A percentile compares a stretch with the other conserved stretches of the same genome.
Conservation (phyloP, 1,140 invertebrate genomes). For the Lucilia cuprina region DNA sequence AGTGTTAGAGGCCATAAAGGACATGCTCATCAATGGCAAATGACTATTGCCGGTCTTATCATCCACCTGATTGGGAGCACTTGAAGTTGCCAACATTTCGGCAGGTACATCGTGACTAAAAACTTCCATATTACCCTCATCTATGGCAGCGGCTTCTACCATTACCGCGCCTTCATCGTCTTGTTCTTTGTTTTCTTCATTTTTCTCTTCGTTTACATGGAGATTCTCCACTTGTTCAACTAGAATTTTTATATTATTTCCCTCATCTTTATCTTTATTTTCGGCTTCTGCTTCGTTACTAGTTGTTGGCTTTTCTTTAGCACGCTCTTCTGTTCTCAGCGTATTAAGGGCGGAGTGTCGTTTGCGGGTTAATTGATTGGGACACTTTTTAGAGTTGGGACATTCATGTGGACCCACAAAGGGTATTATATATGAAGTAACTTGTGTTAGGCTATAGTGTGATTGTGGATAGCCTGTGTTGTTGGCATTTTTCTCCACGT, state of each 20-base stretch:
- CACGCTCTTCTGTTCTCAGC: background rate
- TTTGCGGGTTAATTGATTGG: conserved; percentile 46
- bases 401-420: conserved; percentile 61
- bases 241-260: background rate
- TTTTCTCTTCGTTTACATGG: conserved; percentile 1
- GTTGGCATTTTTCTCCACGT: conserved; percentile 39
- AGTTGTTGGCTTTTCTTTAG: conserved; percentile 13
- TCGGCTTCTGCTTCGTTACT: background rate
- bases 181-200: background rate
- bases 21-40: conserved; percentile 48
- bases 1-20: conserved; percentile 65
- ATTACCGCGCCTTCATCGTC: background rate
- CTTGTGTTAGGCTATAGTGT: conserved; percentile 53
- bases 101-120: conserved; percentile 52
- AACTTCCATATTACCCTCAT: conserved; percentile 33
- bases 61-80: conserved; percentile 59
- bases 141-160: conserved; percentile 6
- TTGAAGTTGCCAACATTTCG: conserved; percentile 48
- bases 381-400: conserved; percentile 60
- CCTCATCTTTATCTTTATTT: conserved; percentile 8
- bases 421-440: conserved; percentile 61
- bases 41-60: conserved; percentile 66
- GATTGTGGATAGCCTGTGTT: conserved; percentile 38
- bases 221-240: background rate
- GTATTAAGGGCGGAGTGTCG: background rate